These are phyloP conservation scores for Heliconius hewitsoni DNA, from an alignment of 1,140 invertebrate species.

Conservation along the genomic window DNA sequence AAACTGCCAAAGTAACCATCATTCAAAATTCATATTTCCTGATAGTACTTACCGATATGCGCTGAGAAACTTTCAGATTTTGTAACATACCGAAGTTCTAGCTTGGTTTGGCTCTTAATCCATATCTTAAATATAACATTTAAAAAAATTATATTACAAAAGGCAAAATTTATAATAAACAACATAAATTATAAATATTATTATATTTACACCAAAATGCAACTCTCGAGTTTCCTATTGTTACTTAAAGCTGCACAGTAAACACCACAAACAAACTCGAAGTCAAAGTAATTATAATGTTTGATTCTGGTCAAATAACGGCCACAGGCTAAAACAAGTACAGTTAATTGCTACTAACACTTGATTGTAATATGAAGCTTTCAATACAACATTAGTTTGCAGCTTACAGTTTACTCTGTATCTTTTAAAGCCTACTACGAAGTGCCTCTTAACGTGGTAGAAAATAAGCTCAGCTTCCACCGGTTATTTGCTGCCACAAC, in stretches of 20 bases:
- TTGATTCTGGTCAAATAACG: conserved; percentile 7
- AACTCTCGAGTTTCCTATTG: neutral
- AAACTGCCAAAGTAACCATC: too few species aligned
- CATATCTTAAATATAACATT: too few species aligned
- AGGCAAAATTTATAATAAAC: too few species aligned
- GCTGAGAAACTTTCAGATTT: too few species aligned
- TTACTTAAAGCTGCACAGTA: neutral
- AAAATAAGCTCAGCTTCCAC: conserved; percentile 44
- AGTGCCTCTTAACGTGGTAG: conserved; percentile 60
- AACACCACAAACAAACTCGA: neutral
- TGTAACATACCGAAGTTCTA: too few species aligned
- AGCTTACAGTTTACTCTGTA: conserved; percentile 34
- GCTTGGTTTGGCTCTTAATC: too few species aligned
- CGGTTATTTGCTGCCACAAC: neutral
- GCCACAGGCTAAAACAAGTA: conserved; percentile 27
- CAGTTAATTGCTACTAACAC: conserved; percentile 36
- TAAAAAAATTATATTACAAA: too few species aligned
- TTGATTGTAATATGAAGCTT: conserved; percentile 32
- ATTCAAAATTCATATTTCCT: too few species aligned
- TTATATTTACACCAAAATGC: neutral
- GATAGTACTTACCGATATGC: too few species aligned
- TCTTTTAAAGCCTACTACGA: conserved; percentile 47
- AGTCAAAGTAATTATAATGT: conserved; percentile 16
- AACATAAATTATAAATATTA: too few species aligned
- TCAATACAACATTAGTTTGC: conserved; percentile 34